Conservation (phyloP, 2,113 vertebrate genomes). For the Sigmodon hispidus region DNA sequence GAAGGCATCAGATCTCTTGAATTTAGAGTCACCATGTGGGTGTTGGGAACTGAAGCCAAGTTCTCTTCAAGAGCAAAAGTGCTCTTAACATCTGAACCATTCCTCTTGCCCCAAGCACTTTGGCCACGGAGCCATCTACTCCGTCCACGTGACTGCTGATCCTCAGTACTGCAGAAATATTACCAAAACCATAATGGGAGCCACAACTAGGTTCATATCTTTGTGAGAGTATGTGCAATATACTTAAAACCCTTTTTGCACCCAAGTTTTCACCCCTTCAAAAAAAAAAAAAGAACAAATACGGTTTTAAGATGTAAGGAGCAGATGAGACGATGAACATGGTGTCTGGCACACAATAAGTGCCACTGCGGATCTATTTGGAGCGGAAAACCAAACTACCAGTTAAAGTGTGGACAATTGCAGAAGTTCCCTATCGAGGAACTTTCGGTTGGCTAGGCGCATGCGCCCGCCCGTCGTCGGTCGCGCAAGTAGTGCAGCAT, state of each 20-base stretch:
- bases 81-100: neutral
- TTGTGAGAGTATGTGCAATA: neutral
- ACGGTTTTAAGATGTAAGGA: neutral
- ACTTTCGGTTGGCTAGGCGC: neutral
- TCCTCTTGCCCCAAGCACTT: neutral
- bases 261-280: neutral
- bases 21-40: neutral
- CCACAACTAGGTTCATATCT: neutral
- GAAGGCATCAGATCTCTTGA: neutral
- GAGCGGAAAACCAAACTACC: neutral
- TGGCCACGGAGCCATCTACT: neutral
- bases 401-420: rapidly evolving
- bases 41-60: neutral
- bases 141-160: neutral
- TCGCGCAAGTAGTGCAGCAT: rapidly evolving
- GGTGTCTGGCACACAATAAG: neutral
- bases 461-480: neutral
- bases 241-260: neutral
- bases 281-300: neutral
- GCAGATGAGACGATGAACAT: neutral
- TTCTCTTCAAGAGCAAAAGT: neutral
- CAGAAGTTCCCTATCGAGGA: neutral
- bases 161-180: neutral
- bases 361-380: neutral
- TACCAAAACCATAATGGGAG: neutral